These are phyloP conservation scores for Pogonognathellus flavescens DNA, from an alignment of 1,140 invertebrate species.

Conservation along the genomic window DNA sequence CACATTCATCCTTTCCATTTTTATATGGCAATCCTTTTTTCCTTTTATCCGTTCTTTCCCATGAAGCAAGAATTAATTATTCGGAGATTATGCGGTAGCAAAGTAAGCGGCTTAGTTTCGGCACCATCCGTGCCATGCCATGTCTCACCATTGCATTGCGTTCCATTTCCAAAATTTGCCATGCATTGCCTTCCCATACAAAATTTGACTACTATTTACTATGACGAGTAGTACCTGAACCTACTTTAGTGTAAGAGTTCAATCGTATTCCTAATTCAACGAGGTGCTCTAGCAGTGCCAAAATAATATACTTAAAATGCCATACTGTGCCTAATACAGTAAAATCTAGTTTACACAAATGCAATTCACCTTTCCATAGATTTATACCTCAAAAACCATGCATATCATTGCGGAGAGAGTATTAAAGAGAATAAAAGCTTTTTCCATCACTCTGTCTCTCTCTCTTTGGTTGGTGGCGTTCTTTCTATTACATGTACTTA, in stretches of 20 bases:
- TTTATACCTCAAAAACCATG: not conserved
- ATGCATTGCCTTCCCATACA: no score
- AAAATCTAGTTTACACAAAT: no score
- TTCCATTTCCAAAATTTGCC: not conserved
- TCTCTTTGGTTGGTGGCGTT: not conserved
- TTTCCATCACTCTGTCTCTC: slow-evolving; percentile 31
- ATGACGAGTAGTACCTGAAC: slow-evolving; percentile 2
- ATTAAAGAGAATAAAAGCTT: slow-evolving; percentile 31
- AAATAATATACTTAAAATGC: not conserved
- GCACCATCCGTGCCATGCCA: slow-evolving; percentile 25
- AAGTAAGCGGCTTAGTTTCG: slow-evolving; percentile 40
- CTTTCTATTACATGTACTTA: slow-evolving; percentile 2
- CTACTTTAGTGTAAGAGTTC: no score
- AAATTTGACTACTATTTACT: no score
- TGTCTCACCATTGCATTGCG: not conserved
- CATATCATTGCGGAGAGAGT: slow-evolving; percentile 8
- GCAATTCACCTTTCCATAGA: no score
- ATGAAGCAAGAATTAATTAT: slow-evolving; percentile 43
- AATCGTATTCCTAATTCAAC: not conserved
- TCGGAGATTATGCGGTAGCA: slow-evolving; percentile 44
- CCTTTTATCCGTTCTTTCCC: not conserved
- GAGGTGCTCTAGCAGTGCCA: no score
- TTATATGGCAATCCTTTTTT: slow-evolving; percentile 2
- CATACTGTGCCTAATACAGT: not conserved
- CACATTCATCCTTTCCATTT: not conserved